Conservation (phyloP, 2,113 vertebrate species). For the Ibidorhyncha struthersii region DNA sequence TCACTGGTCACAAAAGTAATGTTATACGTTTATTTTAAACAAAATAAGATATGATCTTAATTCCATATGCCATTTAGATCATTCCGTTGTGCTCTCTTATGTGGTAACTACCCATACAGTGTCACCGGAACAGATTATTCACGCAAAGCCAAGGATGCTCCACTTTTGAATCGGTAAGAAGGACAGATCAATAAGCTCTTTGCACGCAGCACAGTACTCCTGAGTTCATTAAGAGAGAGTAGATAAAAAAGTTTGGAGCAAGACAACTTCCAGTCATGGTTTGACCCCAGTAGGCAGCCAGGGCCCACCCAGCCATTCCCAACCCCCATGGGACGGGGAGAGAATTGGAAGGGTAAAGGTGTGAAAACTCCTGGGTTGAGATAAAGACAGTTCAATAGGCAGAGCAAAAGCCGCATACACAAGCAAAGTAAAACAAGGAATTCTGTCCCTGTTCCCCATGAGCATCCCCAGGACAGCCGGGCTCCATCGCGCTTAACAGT, state of each 20-base stretch:
- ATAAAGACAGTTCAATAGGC: background rate
- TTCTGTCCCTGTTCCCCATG: too few relatives aligned
- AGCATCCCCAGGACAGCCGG: too few relatives aligned
- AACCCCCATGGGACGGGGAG: background rate
- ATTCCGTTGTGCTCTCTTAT: background rate
- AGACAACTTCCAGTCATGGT: background rate
- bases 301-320: background rate
- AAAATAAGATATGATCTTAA: background rate
- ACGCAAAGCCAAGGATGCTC: background rate
- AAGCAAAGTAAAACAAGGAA: too few relatives aligned
- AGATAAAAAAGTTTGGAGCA: background rate
- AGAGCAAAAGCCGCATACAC: background rate
- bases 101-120: accelerated
- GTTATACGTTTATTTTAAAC: background rate
- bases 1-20: background rate
- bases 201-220: background rate
- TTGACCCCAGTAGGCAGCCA: background rate
- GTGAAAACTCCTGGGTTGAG: background rate
- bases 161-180: background rate
- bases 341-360: background rate
- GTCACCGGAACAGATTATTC: background rate
- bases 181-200: background rate
- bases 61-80: background rate
- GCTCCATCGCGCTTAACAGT: too few relatives aligned
- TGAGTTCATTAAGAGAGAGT: background rate